A percentile compares a stretch with the other conserved stretches of the same genome.
These are phyloP conservation scores for Gadopsis bispinosus DNA, from an alignment of 2,797 vertebrate genomes.

Conservation along the genomic window DNA sequence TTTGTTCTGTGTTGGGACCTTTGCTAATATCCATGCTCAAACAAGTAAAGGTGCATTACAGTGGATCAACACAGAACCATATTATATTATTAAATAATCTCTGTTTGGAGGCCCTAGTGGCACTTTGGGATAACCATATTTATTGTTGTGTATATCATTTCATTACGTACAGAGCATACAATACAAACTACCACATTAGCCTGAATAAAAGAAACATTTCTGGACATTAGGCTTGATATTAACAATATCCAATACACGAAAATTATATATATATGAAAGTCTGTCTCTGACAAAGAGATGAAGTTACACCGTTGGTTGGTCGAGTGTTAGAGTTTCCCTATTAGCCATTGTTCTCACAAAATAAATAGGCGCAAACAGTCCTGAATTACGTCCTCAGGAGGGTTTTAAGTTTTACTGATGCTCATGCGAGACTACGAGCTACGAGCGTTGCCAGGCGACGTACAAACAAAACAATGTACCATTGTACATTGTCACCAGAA, in stretches of 20 bases:
- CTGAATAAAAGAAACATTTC: neutral
- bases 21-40: slow-evolving; percentile 18
- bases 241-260: neutral
- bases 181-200: neutral
- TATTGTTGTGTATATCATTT: neutral
- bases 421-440: no score
- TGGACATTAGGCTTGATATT: neutral
- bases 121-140: neutral
- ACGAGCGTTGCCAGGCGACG: no score
- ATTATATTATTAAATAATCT: slow-evolving; percentile 28
- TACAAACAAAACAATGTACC: no score
- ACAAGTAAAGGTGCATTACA: slow-evolving; percentile 21
- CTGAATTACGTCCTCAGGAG: no score
- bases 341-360: no score
- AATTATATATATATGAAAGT: no score
- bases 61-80: slow-evolving; percentile 36
- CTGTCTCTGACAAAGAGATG: no score
- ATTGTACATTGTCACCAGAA: no score
- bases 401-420: no score
- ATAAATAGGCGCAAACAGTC: no score
- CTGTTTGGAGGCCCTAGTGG: neutral
- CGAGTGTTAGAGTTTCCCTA: no score
- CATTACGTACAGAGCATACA: neutral
- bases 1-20: slow-evolving; percentile 26
- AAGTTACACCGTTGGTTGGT: no score